Base-by-base conservation (phyloP, 2,113 vertebrate genomes). In the Anser cygnoides region DNA sequence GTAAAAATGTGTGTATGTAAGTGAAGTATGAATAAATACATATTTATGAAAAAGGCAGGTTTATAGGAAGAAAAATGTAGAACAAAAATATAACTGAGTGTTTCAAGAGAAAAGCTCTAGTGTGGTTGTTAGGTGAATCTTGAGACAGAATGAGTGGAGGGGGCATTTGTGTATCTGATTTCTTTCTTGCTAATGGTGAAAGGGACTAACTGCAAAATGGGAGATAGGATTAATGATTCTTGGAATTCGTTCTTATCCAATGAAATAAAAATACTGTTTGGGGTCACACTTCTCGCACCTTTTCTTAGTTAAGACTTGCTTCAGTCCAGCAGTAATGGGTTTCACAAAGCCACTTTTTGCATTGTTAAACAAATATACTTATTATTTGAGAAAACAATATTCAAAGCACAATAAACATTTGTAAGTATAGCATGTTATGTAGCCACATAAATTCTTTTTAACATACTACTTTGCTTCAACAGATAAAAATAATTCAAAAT, bases 401-500 rank as follows among this genome's bases (percentile, higher is more conserved):
- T 84, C 84, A 76, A 93, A 94, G 75, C 76, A 83, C 83, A 86
- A 94, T 83, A 94, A 94, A 91, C 67, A 70, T 66, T 85, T 74
- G n/a, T 82, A 97, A 90, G 26, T 84, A 54, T 61, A 50, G n/a
- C 39, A 4, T 55, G 54, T 89, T 93, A 72, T 89, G 91, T 87
- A 87, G 85, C 62, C 58, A 68, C 83, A 85, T 79, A 61, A 82
- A 92, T 96, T 93, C 84, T 79, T 94, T 94, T 91, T 73, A 89
- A 77, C 84, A 59, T 84, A 85, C 77, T 96, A 87, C 93, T 98
- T 96, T 96, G 95, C 97, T 97, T 97, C 97, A 97, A 97, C 88
- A 97, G 96, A 97, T 96, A 98, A 98, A 97, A 98, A 96, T 97
- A 97, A 98, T 98, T 97, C 95, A 95, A 91, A 97, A 97, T 98